Conservation (phyloP, 2,797 vertebrate genomes). For the Bradypodion pumilum region DNA sequence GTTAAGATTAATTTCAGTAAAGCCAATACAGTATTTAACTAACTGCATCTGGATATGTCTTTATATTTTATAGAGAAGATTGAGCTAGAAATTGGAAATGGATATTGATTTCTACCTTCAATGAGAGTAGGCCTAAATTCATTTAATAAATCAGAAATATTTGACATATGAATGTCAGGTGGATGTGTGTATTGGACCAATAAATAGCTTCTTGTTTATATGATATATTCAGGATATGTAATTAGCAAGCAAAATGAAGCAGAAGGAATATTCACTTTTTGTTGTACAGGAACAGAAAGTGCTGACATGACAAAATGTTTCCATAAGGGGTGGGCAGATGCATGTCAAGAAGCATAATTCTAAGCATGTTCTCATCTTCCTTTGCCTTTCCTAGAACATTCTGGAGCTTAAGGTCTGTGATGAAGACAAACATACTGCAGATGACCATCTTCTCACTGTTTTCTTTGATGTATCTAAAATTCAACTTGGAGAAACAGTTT, state of each 20-base stretch:
- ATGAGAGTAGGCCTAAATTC: not conserved
- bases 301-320: too few species aligned
- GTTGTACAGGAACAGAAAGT: not conserved
- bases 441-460: constrained; percentile 79
- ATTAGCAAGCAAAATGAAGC: not conserved
- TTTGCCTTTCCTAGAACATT: constrained; percentile 74
- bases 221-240: not conserved
- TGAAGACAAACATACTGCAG: constrained; percentile 70
- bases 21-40: too few species aligned
- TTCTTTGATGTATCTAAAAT: constrained; percentile 83
- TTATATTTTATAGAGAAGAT: not conserved
- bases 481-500: constrained; percentile 76
- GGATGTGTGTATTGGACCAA: not conserved
- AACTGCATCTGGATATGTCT: not conserved
- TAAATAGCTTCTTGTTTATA: not conserved
- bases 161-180: not conserved
- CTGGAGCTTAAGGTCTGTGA: constrained; percentile 82
- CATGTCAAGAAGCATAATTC: not conserved
- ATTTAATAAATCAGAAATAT: not conserved
- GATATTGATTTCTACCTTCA: not conserved
- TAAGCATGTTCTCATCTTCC: not conserved
- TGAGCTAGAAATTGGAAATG: not conserved
- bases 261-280: not conserved
- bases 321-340: not conserved
- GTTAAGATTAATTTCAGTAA: too few species aligned